Evolutionary conservation across 1,140 invertebrate genomes (phyloP), one percentile per base, ranked within the genome.

Genomic region (Diorhabda carinulata): DNA sequence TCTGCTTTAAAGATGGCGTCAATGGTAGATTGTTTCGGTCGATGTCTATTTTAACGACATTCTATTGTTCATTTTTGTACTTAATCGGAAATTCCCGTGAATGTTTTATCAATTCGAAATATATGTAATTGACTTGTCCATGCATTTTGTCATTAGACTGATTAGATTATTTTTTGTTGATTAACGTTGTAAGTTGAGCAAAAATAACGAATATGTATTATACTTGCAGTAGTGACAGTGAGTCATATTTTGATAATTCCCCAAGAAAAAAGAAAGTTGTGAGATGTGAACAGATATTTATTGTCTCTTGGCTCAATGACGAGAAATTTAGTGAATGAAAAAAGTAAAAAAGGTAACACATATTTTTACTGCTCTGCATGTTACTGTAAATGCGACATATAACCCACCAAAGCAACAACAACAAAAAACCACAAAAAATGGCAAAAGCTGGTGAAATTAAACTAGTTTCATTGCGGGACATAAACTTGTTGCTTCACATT

Each of bases 341-440:
- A n/a, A 44, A 61, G 5, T 61, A 61, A 61, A 61, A 61, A 61
- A 61, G 60, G 60, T 43, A 61, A 61, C 60, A 61, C 60, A 5
- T 59, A 59, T 59, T 59, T 59, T 59, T 59, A 59, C 57, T 59
- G 57, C 25, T 59, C 57, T 59, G 43, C 60, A 61, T 61, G 60
- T 42, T 4, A 44, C 42, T 44, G 60, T 61, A 43, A 44, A 61
- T 61, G 42, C 42, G 60, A 9, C 25, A 61, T 43, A 44, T 9
- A 61, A 44, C 42, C 43, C 5, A 41, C 43, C 2, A 42, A 61
- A 61, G 60, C 60, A 61, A 7, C 64, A 65, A 65, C 52, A 65
- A 57, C 4, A 10, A 65, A 65, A 57, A 65, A 65, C 64, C 47
- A 52, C 64, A 65, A 40, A 45, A 65, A 57, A 65, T 65, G 45